Evolutionary conservation across 2,113 vertebrate genomes (phyloP), one percentile per base, ranked within the genome.

Genomic region (Grammomys surdaster): DNA sequence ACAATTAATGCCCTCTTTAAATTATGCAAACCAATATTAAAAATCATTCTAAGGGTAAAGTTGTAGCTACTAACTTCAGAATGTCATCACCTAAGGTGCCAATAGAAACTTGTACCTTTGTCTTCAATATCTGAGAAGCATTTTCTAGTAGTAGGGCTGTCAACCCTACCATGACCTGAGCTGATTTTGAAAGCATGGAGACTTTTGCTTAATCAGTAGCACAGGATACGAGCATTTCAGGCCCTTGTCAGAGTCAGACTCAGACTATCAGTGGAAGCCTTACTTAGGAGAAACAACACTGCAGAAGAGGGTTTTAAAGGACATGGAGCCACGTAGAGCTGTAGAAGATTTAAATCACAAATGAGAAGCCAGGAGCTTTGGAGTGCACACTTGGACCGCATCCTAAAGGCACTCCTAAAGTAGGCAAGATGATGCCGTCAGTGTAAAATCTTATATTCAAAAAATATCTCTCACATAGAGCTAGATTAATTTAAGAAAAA

Each of bases 161-260:
- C 91, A 90, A 17, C 51, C 43, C 26, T 8, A 81, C 19, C 81
- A 40, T 0, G 43, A 92, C 46, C 31, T 85, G 36, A 9, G 70
- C 2, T 58, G 92, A 73, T 58, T 88, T 87, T 75, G n/a, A 91
- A 97, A 93, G 78, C 20, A 43, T 19, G 17, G 28, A 33, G 73
- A 43, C n/a, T 88, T 89, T 46, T 19, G 43, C 80, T 95, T 95
- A 67, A 88, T 95, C 85, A 92, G 46, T 3, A 48, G 65, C 76
- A 54, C 26, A 70, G 63, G 82, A 60, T 33, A 88, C 4, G 6
- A 43, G 48, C 0, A 9, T 72, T 73, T 43, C 40, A 58, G 89
- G 82, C 40, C 48, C 46, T 77, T 88, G 85, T 93, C 95, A 77
- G 82, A 77, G 13, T 4, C 81, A 90, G 85, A 33, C 81, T 92